phyloP scores from a whole-genome alignment of 2,797 vertebrate species.

The Sciaenops ocellatus region DNA sequence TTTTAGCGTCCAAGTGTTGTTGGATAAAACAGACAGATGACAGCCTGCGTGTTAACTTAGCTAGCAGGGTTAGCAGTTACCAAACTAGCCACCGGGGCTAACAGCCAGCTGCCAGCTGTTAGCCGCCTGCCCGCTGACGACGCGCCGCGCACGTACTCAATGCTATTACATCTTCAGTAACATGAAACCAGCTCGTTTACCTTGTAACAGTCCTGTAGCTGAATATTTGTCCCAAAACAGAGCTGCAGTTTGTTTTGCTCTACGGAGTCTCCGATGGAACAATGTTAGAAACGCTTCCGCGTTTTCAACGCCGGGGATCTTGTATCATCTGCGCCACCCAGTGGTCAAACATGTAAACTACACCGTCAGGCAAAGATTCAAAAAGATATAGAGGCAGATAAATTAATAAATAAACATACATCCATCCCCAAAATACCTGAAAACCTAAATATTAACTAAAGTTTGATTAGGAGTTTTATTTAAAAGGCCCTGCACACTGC shows the following conservation, averaged over 20 bases:
- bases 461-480: background rate
- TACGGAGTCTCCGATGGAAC: slow-evolving; percentile 66
- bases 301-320: slow-evolving; percentile 15
- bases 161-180: background rate
- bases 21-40: background rate
- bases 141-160: accelerated
- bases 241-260: slow-evolving; percentile 22
- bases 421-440: background rate
- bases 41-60: slow-evolving; percentile 51
- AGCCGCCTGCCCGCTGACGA: background rate
- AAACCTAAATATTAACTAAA: too few species aligned
- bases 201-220: slow-evolving; percentile 15
- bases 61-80: slow-evolving; percentile 62
- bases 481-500: too few species aligned
- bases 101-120: slow-evolving; percentile 18
- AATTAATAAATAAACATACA: background rate
- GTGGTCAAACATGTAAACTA: slow-evolving; percentile 9
- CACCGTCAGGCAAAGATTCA: background rate
- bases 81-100: slow-evolving; percentile 56
- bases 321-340: slow-evolving; percentile 32
- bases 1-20: background rate
- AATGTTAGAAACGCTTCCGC: slow-evolving; percentile 52
- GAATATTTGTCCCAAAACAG: slow-evolving; percentile 50
- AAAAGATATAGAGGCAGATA: background rate
- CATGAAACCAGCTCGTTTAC: slow-evolving; percentile 1